Evolutionary conservation across 2,888 invertebrate genomes (phyloP).

Genomic region (Caenorhabditis zanzibari): DNA sequence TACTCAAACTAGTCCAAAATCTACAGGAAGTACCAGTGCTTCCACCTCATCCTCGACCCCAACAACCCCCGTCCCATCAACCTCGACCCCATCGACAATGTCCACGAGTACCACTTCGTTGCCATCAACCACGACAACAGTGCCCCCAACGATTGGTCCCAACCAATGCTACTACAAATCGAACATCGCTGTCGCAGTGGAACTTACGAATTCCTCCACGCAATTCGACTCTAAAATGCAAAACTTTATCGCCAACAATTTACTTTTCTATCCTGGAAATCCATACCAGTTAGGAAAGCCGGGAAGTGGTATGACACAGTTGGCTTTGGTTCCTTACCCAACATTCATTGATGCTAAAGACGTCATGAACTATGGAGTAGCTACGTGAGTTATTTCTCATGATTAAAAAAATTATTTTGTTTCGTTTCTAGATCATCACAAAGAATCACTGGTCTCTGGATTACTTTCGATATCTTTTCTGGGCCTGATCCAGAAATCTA

Average conservation of each 20-base stretch:
- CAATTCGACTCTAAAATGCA: conserved; percentile 25
- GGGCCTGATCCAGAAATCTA: conserved; percentile 4
- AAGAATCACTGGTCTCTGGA: neutral
- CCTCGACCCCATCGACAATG: neutral
- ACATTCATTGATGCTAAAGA: neutral
- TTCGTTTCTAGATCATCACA: neutral
- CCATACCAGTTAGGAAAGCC: conserved; percentile 23
- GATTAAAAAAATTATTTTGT: neutral
- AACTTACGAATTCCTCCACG: neutral
- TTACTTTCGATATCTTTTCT: neutral
- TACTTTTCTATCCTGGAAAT: conserved; percentile 39
- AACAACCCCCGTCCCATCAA: neutral
- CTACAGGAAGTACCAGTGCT: neutral
- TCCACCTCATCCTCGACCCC: neutral
- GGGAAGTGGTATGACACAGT: neutral
- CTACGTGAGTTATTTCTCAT: neutral
- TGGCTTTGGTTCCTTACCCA: conserved; percentile 51
- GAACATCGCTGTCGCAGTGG: conserved; percentile 47
- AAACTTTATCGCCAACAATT: conserved; percentile 37
- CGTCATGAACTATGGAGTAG: conserved; percentile 36
- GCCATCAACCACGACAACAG: neutral
- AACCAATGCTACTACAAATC: conserved; percentile 54
- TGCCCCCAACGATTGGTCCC: conserved; percentile 28
- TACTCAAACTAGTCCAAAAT: neutral
- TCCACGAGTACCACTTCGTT: conserved; percentile 9